Percentiles rank a stretch among this genome's conserved stretches.
These are phyloP conservation scores for Porites rus DNA, from an alignment of 92 coral and sea anemone species.

Conservation along the genomic window DNA sequence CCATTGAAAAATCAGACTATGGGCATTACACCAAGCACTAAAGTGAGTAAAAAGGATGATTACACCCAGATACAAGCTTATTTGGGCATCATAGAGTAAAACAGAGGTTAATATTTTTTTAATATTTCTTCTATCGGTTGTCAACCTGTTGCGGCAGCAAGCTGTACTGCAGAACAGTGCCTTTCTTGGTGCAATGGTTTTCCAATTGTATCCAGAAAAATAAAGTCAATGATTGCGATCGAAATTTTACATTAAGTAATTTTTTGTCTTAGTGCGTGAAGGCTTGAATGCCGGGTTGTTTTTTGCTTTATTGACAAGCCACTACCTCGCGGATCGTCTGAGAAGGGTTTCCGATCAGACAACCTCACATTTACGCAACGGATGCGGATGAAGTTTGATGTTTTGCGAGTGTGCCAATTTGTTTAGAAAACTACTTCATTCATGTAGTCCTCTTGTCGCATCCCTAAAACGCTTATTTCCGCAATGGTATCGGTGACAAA, in stretches of 20 bases:
- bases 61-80: not conserved
- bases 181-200: too few relatives aligned
- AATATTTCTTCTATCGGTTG: too few relatives aligned
- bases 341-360: not conserved
- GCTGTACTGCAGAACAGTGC: too few relatives aligned
- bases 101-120: too few relatives aligned
- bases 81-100: not conserved
- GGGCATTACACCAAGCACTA: not conserved
- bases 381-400: not conserved
- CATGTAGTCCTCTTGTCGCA: not conserved
- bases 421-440: constrained; percentile 15
- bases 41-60: not conserved
- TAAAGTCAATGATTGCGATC: too few relatives aligned
- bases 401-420: constrained; percentile 12
- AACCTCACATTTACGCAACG: not conserved
- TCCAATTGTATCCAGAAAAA: too few relatives aligned
- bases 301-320: not conserved
- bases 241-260: too few relatives aligned
- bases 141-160: too few relatives aligned
- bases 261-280: too few relatives aligned
- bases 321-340: not conserved
- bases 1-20: not conserved
- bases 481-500: not conserved
- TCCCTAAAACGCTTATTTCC: constrained; percentile 6
- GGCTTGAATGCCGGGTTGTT: too few relatives aligned